Percentiles rank a stretch among this genome's conserved stretches.
These are phyloP conservation scores for Anableps anableps DNA, from an alignment of 2,797 vertebrate species.

Conservation along the genomic window DNA sequence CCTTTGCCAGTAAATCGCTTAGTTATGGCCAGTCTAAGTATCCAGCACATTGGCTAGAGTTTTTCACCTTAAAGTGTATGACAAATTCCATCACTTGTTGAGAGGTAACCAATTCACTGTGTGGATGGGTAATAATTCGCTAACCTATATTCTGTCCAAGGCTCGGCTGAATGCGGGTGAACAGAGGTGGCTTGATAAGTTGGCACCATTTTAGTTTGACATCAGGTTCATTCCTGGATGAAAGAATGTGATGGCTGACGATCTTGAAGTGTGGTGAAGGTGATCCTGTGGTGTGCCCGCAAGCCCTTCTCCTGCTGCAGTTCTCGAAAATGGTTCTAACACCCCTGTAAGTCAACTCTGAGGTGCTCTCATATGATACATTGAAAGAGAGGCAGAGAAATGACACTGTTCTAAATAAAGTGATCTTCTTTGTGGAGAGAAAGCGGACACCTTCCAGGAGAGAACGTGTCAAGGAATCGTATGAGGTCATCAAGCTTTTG, in stretches of 20 bases:
- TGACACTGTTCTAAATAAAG: neutral
- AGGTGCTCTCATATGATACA: too few relatives aligned
- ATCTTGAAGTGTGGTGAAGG: neutral
- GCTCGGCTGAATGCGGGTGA: neutral
- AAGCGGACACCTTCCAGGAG: neutral
- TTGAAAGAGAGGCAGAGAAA: neutral
- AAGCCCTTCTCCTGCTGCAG: too few relatives aligned
- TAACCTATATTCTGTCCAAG: neutral
- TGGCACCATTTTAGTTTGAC: too few relatives aligned
- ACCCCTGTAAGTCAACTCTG: neutral
- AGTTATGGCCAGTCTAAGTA: neutral
- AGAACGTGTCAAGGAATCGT: neutral
- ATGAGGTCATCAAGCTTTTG: neutral
- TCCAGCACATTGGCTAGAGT: neutral
- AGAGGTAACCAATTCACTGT: neutral
- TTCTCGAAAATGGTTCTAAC: neutral
- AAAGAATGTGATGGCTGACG: neutral
- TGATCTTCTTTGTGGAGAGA: neutral
- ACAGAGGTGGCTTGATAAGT: too few relatives aligned
- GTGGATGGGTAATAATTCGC: neutral
- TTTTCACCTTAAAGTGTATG: neutral
- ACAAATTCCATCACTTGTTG: neutral
- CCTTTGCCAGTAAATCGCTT: neutral
- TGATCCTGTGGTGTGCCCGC: too few relatives aligned
- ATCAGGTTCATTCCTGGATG: neutral